These are phyloP conservation scores for Rhinoderma darwinii DNA, from an alignment of 2,113 vertebrate species.

Conservation along the genomic window DNA sequence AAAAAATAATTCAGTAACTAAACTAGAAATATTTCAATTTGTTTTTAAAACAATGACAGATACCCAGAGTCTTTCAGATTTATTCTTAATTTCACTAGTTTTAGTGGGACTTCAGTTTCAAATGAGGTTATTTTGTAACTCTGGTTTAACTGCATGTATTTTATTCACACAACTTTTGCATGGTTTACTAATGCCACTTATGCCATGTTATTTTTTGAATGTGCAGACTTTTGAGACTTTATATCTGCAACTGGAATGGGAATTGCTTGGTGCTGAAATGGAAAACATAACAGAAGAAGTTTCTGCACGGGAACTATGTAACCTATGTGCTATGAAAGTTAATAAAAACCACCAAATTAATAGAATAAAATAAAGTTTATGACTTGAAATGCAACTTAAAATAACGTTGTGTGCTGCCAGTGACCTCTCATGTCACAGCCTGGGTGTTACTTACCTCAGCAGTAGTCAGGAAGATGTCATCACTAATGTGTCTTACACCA, in stretches of 20 bases:
- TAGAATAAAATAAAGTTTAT: not conserved
- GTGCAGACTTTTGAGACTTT: not conserved
- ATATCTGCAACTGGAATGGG: slow-evolving; percentile 1
- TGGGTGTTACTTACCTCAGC: slow-evolving; percentile 83
- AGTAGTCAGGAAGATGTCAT: slow-evolving; percentile 87
- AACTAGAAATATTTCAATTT: no score
- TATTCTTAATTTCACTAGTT: not conserved
- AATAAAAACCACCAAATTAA: not conserved
- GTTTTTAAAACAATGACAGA: no score
- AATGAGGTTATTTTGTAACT: not conserved
- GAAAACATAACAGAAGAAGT: not conserved
- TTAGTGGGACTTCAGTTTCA: not conserved
- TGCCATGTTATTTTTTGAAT: not conserved
- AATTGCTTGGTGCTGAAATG: slow-evolving; percentile 1
- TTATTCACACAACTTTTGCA: not conserved
- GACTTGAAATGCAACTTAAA: not conserved
- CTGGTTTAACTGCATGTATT: not conserved
- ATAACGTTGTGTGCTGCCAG: not conserved
- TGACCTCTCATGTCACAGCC: not conserved
- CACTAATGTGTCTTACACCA: slow-evolving; percentile 80
- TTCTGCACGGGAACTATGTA: not conserved
- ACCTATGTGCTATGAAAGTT: not conserved
- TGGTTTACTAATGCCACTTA: not conserved
- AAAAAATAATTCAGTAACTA: no score
- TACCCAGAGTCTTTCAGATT: no score